Percentiles rank a stretch among this genome's conserved stretches.
Evolutionary conservation across 2,888 invertebrate genomes (phyloP).

Genomic region (Lasioglossum oenotherae): DNA sequence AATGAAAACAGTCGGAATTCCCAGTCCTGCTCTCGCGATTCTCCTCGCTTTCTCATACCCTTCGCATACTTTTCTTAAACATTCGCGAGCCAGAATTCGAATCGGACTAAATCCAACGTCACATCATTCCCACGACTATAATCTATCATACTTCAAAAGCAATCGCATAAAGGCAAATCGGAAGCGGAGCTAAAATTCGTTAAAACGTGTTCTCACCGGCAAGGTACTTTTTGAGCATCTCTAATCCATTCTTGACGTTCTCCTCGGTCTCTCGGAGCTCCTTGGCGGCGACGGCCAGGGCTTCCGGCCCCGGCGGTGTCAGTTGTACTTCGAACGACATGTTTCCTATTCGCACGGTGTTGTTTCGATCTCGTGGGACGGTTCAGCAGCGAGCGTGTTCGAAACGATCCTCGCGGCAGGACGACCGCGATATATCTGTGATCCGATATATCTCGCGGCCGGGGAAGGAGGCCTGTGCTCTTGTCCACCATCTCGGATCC

Average conservation of each 20-base stretch:
- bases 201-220: constrained; percentile 77
- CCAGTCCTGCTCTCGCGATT: accelerated
- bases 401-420: constrained; percentile 72
- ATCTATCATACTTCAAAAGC: not conserved
- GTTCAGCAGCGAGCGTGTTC: not conserved
- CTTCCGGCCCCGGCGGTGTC: constrained; percentile 73
- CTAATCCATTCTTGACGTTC: constrained; percentile 80
- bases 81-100: not conserved
- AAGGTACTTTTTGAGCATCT: constrained; percentile 79
- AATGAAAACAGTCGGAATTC: too few relatives aligned
- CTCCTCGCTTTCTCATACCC: not conserved
- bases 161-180: not conserved
- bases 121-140: not conserved
- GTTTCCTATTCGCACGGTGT: not conserved
- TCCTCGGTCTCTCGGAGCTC: constrained; percentile 85
- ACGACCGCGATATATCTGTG: constrained; percentile 79
- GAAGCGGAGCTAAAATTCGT: not conserved
- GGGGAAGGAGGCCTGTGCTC: constrained; percentile 71
- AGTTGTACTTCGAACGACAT: constrained; percentile 75
- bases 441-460: constrained; percentile 68
- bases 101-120: not conserved
- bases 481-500: constrained; percentile 77
- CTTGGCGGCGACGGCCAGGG: constrained; percentile 78
- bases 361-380: not conserved
- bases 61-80: not conserved